A percentile compares a stretch with the other conserved stretches of the same genome.
Evolutionary conservation across 2,113 vertebrate species (phyloP).

Genomic region (Ellobius talpinus): DNA sequence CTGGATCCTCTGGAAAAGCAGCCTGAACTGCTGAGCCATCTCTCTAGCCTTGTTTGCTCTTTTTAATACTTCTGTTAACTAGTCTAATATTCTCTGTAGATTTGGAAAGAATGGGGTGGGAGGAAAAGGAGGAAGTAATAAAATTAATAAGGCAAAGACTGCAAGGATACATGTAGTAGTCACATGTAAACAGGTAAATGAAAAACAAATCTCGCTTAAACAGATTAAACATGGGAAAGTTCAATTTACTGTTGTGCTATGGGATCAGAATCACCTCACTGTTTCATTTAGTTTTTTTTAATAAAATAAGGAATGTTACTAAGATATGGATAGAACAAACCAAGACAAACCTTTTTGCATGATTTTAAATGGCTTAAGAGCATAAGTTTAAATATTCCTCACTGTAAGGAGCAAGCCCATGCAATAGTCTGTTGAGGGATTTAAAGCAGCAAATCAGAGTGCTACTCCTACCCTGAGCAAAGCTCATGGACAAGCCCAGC

Average conservation of each 20-base stretch:
- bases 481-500: constrained; percentile 19
- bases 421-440: not conserved
- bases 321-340: not conserved
- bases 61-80: not conserved
- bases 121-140: not conserved
- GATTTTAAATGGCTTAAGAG: constrained; percentile 2
- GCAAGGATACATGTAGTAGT: not conserved
- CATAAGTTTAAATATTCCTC: not conserved
- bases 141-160: not conserved
- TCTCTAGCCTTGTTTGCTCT: not conserved
- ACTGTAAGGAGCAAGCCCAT: not conserved
- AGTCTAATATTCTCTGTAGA: not conserved
- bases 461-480: not conserved
- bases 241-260: not conserved
- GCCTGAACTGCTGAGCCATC: too few species aligned
- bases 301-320: constrained; percentile 12
- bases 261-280: not conserved
- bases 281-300: not conserved
- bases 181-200: not conserved
- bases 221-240: not conserved
- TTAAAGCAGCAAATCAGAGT: not conserved
- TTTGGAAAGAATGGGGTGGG: not conserved
- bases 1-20: not conserved
- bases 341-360: not conserved
- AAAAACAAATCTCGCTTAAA: not conserved